These are phyloP conservation scores for Felis chaus DNA, from an alignment of 2,113 vertebrate genomes.

Conservation along the genomic window DNA sequence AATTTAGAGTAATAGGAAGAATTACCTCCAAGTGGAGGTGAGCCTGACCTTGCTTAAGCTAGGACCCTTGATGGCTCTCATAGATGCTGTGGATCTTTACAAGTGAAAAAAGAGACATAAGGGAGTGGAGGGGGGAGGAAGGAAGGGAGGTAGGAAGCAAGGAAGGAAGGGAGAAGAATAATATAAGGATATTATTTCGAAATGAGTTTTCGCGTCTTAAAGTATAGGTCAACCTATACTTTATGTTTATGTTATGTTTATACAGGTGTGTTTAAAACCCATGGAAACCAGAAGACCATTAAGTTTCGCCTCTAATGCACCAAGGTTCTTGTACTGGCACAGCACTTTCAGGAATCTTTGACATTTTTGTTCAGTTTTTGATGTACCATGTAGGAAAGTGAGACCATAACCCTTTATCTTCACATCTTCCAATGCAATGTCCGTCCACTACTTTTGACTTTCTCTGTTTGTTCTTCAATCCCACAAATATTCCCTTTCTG, in stretches of 20 bases:
- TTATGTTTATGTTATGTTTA: no score
- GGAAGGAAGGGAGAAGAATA: neutral
- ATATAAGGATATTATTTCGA: neutral
- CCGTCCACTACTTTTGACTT: constrained; percentile 93
- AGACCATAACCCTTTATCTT: constrained; percentile 92
- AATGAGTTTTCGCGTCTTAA: neutral
- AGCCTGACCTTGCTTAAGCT: neutral
- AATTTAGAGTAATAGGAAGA: neutral
- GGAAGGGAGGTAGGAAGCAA: neutral
- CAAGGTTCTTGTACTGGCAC: no score
- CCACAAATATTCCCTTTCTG: constrained; percentile 92
- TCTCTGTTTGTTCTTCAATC: constrained; percentile 90
- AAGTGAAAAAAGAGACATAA: neutral
- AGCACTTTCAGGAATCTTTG: constrained; percentile 82
- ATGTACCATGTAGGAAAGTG: constrained; percentile 90
- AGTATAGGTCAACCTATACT: neutral
- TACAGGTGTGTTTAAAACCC: neutral
- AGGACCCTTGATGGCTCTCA: neutral
- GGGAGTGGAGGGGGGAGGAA: neutral
- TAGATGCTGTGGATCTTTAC: neutral
- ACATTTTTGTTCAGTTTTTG: constrained; percentile 92
- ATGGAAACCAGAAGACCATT: neutral
- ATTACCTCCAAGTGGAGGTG: neutral
- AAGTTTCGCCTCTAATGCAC: neutral
- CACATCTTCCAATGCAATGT: constrained; percentile 89